Evolutionary conservation across 2,888 invertebrate genomes (phyloP).

Genomic region (Mamestra brassicae): DNA sequence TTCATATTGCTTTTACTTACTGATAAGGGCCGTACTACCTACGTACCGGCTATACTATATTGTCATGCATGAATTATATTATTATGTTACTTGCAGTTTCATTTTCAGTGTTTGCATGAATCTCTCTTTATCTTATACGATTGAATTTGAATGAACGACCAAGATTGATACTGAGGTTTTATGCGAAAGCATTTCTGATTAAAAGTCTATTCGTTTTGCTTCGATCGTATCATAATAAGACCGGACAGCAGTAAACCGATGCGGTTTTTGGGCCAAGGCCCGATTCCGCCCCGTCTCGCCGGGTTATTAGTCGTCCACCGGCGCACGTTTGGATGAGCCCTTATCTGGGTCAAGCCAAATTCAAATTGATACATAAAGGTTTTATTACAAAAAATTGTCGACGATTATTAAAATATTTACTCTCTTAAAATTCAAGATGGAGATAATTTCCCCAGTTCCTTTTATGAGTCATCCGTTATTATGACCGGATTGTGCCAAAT

Average conservation of each 20-base stretch:
- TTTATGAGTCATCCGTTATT: constrained; percentile 25
- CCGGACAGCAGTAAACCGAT: constrained; percentile 53
- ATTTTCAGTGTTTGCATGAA: not conserved
- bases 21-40: constrained; percentile 33
- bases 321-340: constrained; percentile 67
- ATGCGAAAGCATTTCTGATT: constrained; percentile 26
- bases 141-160: not conserved
- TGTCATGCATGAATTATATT: not conserved
- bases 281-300: constrained; percentile 78
- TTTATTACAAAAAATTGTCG: constrained; percentile 58
- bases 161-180: not conserved
- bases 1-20: constrained; percentile 30
- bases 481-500: constrained; percentile 40
- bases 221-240: constrained; percentile 44
- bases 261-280: constrained; percentile 76
- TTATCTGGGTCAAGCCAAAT: constrained; percentile 74
- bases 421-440: constrained; percentile 26
- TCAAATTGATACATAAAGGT: constrained; percentile 41
- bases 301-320: constrained; percentile 68
- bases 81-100: not conserved
- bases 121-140: not conserved
- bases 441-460: constrained; percentile 21
- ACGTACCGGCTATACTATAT: not conserved
- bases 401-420: constrained; percentile 24
- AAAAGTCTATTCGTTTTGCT: constrained; percentile 35